phyloP scores from a whole-genome alignment of 2,113 vertebrate species.

The Pycnonotus jocosus region DNA sequence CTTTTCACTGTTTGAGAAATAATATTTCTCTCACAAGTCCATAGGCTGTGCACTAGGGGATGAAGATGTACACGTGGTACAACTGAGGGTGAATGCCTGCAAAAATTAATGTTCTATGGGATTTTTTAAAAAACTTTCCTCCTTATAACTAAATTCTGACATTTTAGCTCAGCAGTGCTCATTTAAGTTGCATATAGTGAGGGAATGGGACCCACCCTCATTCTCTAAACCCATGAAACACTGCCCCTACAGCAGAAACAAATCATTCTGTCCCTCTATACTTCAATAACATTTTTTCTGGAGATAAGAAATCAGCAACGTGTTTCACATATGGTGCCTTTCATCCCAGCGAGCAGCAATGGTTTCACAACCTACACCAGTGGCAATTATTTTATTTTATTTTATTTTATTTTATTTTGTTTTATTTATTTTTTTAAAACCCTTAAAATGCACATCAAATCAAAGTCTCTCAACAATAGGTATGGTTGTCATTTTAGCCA shows the following conservation, averaged over 20 bases:
- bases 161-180: neutral
- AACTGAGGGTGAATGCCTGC: neutral
- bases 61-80: accelerated
- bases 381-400: neutral
- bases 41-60: neutral
- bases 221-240: neutral
- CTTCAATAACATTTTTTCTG: neutral
- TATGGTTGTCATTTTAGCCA: neutral
- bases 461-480: neutral
- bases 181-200: accelerated
- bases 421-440: neutral
- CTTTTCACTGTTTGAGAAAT: neutral
- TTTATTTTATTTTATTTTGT: neutral
- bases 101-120: neutral
- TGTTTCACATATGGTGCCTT: neutral
- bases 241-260: neutral
- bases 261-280: neutral
- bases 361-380: neutral
- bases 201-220: neutral
- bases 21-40: neutral
- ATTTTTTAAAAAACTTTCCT: neutral
- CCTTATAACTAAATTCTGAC: neutral
- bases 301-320: neutral
- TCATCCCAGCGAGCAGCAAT: neutral
- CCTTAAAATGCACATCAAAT: neutral